These are phyloP conservation scores for Danio albolineatus DNA, from an alignment of 2,797 vertebrate genomes.

Conservation along the genomic window DNA sequence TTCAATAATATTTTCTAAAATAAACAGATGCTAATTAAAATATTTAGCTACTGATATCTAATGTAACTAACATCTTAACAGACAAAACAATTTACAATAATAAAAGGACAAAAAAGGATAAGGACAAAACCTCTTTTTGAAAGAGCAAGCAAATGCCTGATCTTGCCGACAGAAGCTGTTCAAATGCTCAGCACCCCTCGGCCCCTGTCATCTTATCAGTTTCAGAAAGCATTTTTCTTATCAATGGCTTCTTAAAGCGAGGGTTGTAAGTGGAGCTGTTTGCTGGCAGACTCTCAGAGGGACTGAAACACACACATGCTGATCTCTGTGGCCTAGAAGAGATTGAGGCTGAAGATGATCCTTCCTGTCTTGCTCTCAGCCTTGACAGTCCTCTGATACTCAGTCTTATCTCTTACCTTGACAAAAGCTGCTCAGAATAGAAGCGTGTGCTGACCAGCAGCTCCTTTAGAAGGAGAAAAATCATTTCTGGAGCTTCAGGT, in stretches of 20 bases:
- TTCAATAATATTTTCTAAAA: no score
- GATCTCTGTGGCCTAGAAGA: slow-evolving; percentile 23
- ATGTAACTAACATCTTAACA: no score
- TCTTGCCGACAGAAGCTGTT: not conserved
- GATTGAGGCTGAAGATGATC: slow-evolving; percentile 19
- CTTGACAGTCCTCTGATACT: slow-evolving; percentile 17
- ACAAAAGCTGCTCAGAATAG: slow-evolving; percentile 33
- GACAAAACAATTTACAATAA: no score
- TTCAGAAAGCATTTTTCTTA: slow-evolving; percentile 19
- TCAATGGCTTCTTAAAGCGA: not conserved
- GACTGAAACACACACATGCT: not conserved
- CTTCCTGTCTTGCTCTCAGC: slow-evolving; percentile 10
- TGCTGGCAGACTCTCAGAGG: slow-evolving; percentile 14
- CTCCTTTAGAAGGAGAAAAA: not conserved
- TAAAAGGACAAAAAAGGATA: no score
- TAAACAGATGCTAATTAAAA: no score
- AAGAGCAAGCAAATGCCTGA: not conserved
- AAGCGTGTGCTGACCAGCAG: not conserved
- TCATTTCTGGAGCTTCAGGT: not conserved
- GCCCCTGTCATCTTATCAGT: not conserved
- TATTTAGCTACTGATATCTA: no score
- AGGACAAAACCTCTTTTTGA: not conserved
- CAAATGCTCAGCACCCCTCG: not conserved
- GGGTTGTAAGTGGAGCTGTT: slow-evolving; percentile 18
- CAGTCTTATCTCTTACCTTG: slow-evolving; percentile 39